These are phyloP conservation scores for Hassar affinis DNA, from an alignment of 2,113 vertebrate species.

Conservation along the genomic window DNA sequence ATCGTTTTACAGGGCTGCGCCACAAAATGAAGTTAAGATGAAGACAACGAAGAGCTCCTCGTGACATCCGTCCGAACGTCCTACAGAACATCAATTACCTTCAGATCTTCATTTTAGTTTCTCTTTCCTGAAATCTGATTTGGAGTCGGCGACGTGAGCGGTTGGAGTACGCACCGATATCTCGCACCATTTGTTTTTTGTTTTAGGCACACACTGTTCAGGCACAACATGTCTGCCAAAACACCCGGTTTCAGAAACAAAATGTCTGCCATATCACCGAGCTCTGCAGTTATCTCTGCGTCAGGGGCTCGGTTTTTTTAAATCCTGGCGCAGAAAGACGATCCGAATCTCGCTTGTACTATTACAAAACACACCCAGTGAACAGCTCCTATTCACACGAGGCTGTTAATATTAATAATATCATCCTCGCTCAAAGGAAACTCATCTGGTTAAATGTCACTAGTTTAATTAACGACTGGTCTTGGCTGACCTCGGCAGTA, in stretches of 20 bases:
- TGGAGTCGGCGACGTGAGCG: not conserved
- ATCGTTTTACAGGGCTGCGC: conserved; percentile 20
- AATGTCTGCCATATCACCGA: conserved; percentile 39
- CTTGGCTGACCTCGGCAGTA: conserved; percentile 67
- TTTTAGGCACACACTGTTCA: not conserved
- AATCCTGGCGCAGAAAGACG: conserved; percentile 42
- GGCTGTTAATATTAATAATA: conserved; percentile 81
- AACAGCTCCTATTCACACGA: conserved; percentile 72
- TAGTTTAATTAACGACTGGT: conserved; percentile 81
- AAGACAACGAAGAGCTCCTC: conserved; percentile 14
- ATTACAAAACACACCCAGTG: conserved; percentile 68
- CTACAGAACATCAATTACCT: conserved; percentile 5
- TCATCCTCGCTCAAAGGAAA: conserved; percentile 80
- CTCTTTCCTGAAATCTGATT: not conserved
- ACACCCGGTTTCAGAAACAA: conserved; percentile 23
- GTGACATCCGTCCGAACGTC: not conserved
- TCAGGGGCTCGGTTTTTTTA: conserved; percentile 13
- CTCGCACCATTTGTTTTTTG: not conserved
- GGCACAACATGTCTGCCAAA: conserved; percentile 21
- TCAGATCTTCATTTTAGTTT: not conserved
- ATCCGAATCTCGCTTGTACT: conserved; percentile 52
- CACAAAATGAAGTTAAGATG: conserved; percentile 29
- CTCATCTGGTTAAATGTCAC: conserved; percentile 81
- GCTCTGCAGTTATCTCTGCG: conserved; percentile 14
- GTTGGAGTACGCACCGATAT: not conserved